Evolutionary conservation across 1,140 invertebrate species (phyloP), one percentile per base, ranked within the genome.

Genomic region (Olivierus martensii): DNA sequence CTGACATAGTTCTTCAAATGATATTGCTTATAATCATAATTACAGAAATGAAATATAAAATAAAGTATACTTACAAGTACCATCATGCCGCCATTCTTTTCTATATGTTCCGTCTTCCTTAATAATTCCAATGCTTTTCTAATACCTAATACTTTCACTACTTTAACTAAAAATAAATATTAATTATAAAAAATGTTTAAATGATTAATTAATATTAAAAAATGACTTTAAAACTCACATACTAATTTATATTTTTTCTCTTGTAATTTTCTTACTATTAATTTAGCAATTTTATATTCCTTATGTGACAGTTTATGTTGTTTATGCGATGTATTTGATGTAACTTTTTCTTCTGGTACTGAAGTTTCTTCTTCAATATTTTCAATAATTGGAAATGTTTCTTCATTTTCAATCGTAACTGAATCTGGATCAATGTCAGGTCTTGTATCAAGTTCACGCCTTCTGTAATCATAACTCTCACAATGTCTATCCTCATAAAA

Each of bases 71-170:
- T 70, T 69, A 82, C 81, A 71, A 80, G 78, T 51, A 85, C 82
- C 64, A 87, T 72, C 79, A 91, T 81, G 21, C 86, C 87, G 41
- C 86, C 86, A 63, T 79, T 75, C 54, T 77, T 77, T 72, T 89
- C 85, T 52, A 87, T 77, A 64, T 78, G 75, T 66, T 82, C 81
- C 37, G 84, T 87, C 70, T 84, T 77, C 62, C 80, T 76, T 57
- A 81, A 84, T 51, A 89, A 70, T 59, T 83, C 74, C 48, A 88
- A 75, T 7, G 83, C 77, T 65, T 82, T 79, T 57, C 79, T 73
- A 61, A 78, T 79, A 28, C 86, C 86, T 51, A 84, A 62, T 34
- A 78, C 73, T 65, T 80, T 70, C 17, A 89, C 77, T 56, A 85
- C 77, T 61, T 78, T 75, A 58, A 73, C 85, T 87, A 66, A 47